Evolutionary conservation across 2,888 invertebrate genomes (phyloP), one percentile per base, ranked within the genome.

Genomic region (Camponotus fellah): DNA sequence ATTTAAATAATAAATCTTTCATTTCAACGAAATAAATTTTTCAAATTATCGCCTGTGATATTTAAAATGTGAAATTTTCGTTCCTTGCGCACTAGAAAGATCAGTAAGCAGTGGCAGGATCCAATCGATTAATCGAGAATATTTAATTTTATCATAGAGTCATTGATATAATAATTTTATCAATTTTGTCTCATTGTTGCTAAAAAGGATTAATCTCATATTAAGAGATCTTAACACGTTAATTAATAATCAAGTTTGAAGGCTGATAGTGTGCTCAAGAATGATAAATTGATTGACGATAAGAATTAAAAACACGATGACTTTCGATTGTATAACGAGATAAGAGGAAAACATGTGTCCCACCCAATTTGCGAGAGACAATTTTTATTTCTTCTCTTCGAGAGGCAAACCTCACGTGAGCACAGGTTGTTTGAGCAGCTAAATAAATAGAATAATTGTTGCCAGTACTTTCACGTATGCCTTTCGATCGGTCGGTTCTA

Each of bases 41-140:
- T 26, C 26, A 26, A 26, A 26, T 0, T 26, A 26, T 26, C 26
- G 2, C 26, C 26, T 26, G 26, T 26, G 26, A 26, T 26, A 26
- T 26, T 26, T 26, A 1, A 26, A 26, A 26, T 26, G 2, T 26
- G 26, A 26, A 26, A 26, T 26, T 26, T 26, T 26, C 26, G 96
- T 96, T 60, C 96, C 97, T 90, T 97, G 96, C 4, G 98, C 97
- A 53, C 96, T 96, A 0, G 96, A 96, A 74, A 98, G 95, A 82
- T 98, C 97, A 37, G 96, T 96, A 84, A 99, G 96, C 87, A 99
- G 95, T 37, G 99, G 98, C 90, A 99, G 96, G 93, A 99, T 98
- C 95, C 98, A 26, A 9, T 43, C 43, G 3, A 43, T 43, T 43
- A 43, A 43, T 5, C 14, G 17, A 46, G 17, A 46, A 17, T 46